A percentile compares a stretch with the other conserved stretches of the same genome.
phyloP scores from a whole-genome alignment of 2,797 vertebrate species.

The Orientallactaga sibirica region DNA sequence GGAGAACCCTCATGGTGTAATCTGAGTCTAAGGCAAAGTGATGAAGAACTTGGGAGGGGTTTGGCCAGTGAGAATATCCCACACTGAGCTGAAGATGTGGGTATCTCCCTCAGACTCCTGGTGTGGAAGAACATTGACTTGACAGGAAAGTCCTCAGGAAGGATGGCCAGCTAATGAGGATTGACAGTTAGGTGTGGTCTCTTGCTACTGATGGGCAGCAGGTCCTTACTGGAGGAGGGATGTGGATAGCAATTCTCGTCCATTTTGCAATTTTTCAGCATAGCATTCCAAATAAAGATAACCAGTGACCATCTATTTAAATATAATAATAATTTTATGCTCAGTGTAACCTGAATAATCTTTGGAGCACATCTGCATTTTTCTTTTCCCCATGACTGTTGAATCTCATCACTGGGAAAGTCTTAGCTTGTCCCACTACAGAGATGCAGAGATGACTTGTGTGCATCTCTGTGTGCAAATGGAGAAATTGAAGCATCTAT shows the following conservation, averaged over 20 bases:
- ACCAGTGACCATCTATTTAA: not conserved
- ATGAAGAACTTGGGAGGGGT: not conserved
- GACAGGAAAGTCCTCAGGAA: not conserved
- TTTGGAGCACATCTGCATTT: not conserved
- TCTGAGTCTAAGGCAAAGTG: not conserved
- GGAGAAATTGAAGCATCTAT: conserved; percentile 27
- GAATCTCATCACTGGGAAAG: not conserved
- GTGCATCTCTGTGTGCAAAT: not conserved
- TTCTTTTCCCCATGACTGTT: not conserved
- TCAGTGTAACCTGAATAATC: not conserved
- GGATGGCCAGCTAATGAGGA: not conserved
- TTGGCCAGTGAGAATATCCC: not conserved
- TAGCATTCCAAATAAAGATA: not conserved
- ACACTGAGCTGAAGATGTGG: not conserved
- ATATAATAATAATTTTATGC: not conserved
- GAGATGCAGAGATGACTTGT: too few relatives aligned
- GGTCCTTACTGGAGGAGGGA: not conserved
- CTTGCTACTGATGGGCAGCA: not conserved
- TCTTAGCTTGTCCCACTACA: not conserved
- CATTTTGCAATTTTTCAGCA: not conserved
- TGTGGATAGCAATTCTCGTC: not conserved
- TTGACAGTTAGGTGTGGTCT: not conserved
- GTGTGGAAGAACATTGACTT: not conserved
- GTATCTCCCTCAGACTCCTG: not conserved
- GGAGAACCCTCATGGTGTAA: not conserved